Conservation (phyloP, 2,888 invertebrate genomes). For the Cephus nigrinus region DNA sequence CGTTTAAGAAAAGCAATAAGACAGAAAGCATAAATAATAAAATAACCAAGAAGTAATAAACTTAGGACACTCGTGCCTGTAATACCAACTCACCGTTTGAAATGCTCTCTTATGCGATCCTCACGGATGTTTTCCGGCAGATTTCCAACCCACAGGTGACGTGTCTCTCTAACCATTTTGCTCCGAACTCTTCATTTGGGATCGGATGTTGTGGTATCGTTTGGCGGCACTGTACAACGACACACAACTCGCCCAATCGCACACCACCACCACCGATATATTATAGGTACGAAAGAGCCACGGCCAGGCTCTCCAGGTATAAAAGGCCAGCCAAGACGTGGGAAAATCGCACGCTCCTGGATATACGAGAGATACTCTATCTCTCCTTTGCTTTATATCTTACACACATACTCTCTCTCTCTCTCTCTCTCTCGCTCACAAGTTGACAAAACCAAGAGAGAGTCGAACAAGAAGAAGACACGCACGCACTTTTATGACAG, state of each 20-base stretch:
- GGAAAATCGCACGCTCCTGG: neutral
- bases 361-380: neutral
- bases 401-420: neutral
- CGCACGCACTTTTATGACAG: neutral
- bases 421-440: neutral
- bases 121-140: slow-evolving; percentile 99
- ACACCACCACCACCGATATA: slow-evolving; percentile 30
- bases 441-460: neutral
- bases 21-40: neutral
- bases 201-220: slow-evolving; percentile 69
- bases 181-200: slow-evolving; percentile 93
- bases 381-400: neutral
- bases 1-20: neutral
- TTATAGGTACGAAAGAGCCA: neutral
- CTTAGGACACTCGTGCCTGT: neutral
- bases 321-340: neutral
- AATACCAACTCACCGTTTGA: slow-evolving; percentile 84
- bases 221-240: slow-evolving; percentile 66
- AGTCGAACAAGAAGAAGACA: neutral
- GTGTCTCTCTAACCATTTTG: slow-evolving; percentile 99
- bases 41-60: neutral
- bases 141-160: slow-evolving; percentile 99
- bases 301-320: neutral
- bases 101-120: slow-evolving; percentile 96
- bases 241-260: slow-evolving; percentile 62